Conservation (phyloP, 1,140 invertebrate species). For the Spodoptera frugiperda region DNA sequence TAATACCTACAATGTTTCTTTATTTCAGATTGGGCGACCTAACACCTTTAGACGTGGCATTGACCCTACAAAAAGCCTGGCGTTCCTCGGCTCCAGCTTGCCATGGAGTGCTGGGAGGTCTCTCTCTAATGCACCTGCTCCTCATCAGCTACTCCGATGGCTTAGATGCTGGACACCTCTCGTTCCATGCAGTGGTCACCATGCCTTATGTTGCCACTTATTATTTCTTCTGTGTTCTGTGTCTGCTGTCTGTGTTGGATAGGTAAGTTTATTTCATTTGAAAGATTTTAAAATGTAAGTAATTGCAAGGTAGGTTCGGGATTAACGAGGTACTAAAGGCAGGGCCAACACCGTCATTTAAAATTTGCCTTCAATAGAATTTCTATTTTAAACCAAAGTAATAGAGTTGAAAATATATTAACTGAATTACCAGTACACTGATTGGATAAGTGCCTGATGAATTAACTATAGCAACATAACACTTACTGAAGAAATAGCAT, state of each 20-base stretch:
- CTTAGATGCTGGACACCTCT: conserved; percentile 79
- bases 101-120: conserved; percentile 79
- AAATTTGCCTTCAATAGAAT: background rate
- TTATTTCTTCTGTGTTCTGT: conserved; percentile 83
- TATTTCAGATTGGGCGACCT: conserved; percentile 77
- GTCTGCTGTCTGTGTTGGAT: conserved; percentile 82
- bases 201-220: conserved; percentile 84
- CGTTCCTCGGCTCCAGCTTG: conserved; percentile 74
- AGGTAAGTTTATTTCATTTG: conserved; percentile 68
- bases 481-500: no score
- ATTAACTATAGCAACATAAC: no score
- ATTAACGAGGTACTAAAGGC: no score
- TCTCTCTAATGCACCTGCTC: conserved; percentile 81
- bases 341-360: no score
- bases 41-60: conserved; percentile 80
- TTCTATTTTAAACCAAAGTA: background rate
- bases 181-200: conserved; percentile 81
- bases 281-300: no score
- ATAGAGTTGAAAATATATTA: background rate
- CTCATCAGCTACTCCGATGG: conserved; percentile 81
- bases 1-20: no score
- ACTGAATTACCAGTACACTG: no score
- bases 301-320: no score
- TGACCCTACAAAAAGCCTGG: conserved; percentile 80
- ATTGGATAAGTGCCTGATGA: no score